Conservation (phyloP, 2,888 invertebrate genomes). For the Cataglyphis rosenhaueri region DNA sequence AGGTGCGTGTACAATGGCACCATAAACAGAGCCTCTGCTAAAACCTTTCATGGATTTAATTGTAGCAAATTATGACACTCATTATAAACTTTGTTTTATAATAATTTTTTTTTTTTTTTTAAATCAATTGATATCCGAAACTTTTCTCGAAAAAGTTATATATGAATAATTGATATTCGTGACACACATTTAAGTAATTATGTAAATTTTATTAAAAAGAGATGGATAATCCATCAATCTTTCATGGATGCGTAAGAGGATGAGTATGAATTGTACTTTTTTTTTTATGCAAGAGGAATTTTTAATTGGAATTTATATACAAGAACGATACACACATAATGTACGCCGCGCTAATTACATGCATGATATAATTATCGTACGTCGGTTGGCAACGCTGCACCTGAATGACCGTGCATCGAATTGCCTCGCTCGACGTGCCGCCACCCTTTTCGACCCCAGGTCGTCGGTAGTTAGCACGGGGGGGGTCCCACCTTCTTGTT, state of each 20-base stretch:
- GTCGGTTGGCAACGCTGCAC: conserved; percentile 70
- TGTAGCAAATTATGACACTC: not conserved
- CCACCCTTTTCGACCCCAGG: conserved; percentile 44
- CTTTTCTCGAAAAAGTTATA: not conserved
- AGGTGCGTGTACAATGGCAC: conserved; percentile 59
- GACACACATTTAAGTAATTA: not conserved
- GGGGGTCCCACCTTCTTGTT: conserved; percentile 45
- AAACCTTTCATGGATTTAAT: not conserved
- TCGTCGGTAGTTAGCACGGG: conserved; percentile 44
- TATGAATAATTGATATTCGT: not conserved
- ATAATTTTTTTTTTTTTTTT: not conserved
- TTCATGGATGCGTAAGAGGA: not conserved
- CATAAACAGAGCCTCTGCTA: not conserved
- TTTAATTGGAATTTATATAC: not conserved
- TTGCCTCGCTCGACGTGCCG: conserved; percentile 64
- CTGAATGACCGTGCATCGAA: conserved; percentile 76
- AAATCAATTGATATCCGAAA: not conserved
- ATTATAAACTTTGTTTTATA: conserved; percentile 10
- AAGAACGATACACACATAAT: not conserved
- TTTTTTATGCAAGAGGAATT: not conserved
- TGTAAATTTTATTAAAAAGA: not conserved
- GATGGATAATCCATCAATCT: not conserved
- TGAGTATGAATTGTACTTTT: not conserved
- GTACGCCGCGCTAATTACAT: not conserved
- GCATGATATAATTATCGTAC: conserved; percentile 3